phyloP scores from a whole-genome alignment of 2,888 invertebrate species.

The Bimastos eiseni region DNA sequence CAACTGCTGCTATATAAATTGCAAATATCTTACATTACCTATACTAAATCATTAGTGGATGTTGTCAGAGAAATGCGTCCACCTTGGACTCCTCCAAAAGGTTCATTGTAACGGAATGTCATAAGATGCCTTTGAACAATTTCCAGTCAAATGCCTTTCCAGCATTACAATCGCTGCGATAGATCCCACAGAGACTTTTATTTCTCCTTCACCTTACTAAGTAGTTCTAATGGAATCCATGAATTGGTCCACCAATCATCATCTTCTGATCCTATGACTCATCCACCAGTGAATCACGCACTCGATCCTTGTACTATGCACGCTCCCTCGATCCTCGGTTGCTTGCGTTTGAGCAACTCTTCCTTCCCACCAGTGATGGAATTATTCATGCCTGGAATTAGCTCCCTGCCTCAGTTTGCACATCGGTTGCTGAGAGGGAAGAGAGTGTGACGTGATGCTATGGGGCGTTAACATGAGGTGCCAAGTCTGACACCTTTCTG shows the following conservation, averaged over 20 bases:
- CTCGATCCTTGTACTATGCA: neutral
- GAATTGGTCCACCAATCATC: neutral
- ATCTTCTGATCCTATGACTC: neutral
- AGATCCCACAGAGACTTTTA: neutral
- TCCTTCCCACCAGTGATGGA: too few species aligned
- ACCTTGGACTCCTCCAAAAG: neutral
- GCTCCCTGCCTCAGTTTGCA: neutral
- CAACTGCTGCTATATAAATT: neutral
- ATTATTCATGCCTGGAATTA: slow-evolving; percentile 13
- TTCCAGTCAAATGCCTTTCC: neutral
- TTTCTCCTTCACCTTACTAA: neutral
- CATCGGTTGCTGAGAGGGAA: slow-evolving; percentile 1
- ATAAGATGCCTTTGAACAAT: too few species aligned
- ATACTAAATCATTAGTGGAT: neutral
- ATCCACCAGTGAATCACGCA: neutral
- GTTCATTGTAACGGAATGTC: neutral
- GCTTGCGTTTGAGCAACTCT: neutral
- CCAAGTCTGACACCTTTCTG: neutral
- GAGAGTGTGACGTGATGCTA: neutral
- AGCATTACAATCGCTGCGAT: neutral
- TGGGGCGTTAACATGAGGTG: neutral
- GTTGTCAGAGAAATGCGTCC: neutral
- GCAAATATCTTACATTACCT: too few species aligned
- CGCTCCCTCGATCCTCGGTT: neutral
- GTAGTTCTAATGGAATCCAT: neutral